Percentiles rank a stretch among this genome's conserved stretches.
Evolutionary conservation across 2,888 invertebrate genomes (phyloP).

Genomic region (Drosophila infuscata): DNA sequence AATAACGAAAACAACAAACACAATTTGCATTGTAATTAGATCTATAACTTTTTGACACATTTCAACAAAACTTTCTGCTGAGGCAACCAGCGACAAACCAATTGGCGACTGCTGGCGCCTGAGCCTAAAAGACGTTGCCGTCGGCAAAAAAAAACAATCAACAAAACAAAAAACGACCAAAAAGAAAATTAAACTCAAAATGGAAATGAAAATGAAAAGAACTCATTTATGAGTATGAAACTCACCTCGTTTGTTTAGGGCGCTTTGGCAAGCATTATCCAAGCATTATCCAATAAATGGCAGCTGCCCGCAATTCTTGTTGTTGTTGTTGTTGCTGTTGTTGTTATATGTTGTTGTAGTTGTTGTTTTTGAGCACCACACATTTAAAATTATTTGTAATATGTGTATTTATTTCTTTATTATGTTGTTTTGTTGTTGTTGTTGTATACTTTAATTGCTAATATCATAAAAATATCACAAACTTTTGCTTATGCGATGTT

Average conservation of each 20-base stretch:
- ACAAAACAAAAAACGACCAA: slow-evolving; percentile 11
- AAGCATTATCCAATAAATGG: slow-evolving; percentile 72
- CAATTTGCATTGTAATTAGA: slow-evolving; percentile 60
- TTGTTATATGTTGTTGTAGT: slow-evolving; percentile 17
- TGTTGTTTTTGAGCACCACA: slow-evolving; percentile 46
- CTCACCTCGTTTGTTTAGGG: slow-evolving; percentile 58
- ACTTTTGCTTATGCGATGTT: slow-evolving; percentile 55
- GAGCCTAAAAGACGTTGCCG: slow-evolving; percentile 70
- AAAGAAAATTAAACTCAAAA: slow-evolving; percentile 6
- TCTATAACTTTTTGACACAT: slow-evolving; percentile 65
- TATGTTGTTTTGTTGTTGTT: slow-evolving; percentile 21
- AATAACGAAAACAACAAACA: slow-evolving; percentile 11
- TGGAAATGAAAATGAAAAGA: slow-evolving; percentile 6
- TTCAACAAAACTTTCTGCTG: slow-evolving; percentile 52
- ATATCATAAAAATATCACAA: slow-evolving; percentile 82
- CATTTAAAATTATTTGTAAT: slow-evolving; percentile 48
- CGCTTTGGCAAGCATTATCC: slow-evolving; percentile 67
- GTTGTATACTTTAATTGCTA: slow-evolving; percentile 70
- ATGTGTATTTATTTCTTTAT: slow-evolving; percentile 22
- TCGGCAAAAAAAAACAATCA: slow-evolving; percentile 56
- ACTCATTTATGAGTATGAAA: slow-evolving; percentile 22
- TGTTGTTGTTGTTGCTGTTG: slow-evolving; percentile 8
- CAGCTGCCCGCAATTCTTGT: slow-evolving; percentile 17
- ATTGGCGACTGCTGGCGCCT: slow-evolving; percentile 55
- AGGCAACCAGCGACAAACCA: slow-evolving; percentile 27